Evolutionary conservation across 2,888 invertebrate species (phyloP).

Genomic region (Cabera pusaria): DNA sequence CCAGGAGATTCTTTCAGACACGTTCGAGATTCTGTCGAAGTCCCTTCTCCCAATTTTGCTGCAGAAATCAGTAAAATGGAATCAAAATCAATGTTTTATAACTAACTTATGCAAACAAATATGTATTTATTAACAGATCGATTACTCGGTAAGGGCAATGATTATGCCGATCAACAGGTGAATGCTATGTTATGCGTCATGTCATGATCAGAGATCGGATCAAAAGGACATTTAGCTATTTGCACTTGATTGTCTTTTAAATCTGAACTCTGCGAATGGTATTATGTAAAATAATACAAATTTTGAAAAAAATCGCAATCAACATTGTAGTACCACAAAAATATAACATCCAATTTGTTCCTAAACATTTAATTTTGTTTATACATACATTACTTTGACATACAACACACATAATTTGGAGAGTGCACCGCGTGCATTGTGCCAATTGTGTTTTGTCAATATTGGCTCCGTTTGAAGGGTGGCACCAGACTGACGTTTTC

Average conservation of each 20-base stretch:
- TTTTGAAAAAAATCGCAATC: conserved; percentile 21
- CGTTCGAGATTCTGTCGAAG: conserved; percentile 83
- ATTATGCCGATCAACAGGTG: conserved; percentile 25
- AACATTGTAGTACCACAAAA: conserved; percentile 17
- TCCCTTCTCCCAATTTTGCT: conserved; percentile 63
- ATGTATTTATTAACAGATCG: too few relatives aligned
- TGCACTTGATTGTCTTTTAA: background rate
- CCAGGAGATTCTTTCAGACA: conserved; percentile 86
- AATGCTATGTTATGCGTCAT: conserved; percentile 19
- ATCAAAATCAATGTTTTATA: too few relatives aligned
- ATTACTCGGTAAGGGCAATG: conserved; percentile 27
- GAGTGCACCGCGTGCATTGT: conserved; percentile 10
- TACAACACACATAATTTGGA: conserved; percentile 17
- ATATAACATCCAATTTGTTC: conserved; percentile 14
- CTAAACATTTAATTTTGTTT: conserved; percentile 9
- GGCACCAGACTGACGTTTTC: too few relatives aligned
- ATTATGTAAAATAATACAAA: conserved; percentile 20
- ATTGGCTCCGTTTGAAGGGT: too few relatives aligned
- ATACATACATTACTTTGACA: conserved; percentile 17
- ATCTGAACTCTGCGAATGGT: conserved; percentile 20
- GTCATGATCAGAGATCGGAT: conserved; percentile 24
- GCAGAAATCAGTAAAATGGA: conserved; percentile 56
- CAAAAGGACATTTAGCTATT: conserved; percentile 1
- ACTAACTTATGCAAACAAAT: too few relatives aligned
- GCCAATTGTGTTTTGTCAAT: background rate